Base-by-base conservation (phyloP, 2,113 vertebrate species). In the Microcebus murinus region DNA sequence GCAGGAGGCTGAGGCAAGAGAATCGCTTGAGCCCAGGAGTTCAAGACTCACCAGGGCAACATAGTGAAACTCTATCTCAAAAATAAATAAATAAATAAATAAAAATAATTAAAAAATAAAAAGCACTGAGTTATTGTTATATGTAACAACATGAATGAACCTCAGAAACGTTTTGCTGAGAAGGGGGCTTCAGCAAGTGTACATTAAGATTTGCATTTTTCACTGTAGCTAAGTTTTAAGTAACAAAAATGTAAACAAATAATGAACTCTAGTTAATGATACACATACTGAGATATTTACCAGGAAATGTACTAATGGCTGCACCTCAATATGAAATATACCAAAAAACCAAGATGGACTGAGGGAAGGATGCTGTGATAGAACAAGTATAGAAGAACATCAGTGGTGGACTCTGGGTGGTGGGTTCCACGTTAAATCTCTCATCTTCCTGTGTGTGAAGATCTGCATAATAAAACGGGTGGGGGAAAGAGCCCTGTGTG, bases 161-260 rank as follows among this genome's bases (percentile, higher is more conserved):
- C 89, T 84, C 39, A 73, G 45, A 52, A 87, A 84, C 34, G 76
- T 63, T 61, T 27, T 90, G 20, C 65, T 74, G 31, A 42, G 90
- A 83, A 95, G 73, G 1, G 8, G 25, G 34, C 68, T 92, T 77
- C 36, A 36, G 86, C 39, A 96, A 92, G 90, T 73, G 29, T 36
- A 63, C 13, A 7, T 18, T 52, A 86, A 93, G 34, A 83, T 77
- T 45, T 42, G 36, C 36, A n/a, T 36, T 91, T 96, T 70, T 50
- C n/a, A 76, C 10, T 65, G 8, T 39, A 77, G 76, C 14, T 52
- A 76, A 92, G 73, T 36, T 83, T 77, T 89, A 73, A 34, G 9
- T 84, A 83, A 83, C 85, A 85, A 71, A 94, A 97, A 71, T 52
- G 6, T 34, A 91, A 77, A 25, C 23, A 83, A 89, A 34, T 79